phyloP scores from a whole-genome alignment of 1,140 invertebrate genomes.

The Hyles euphorbiae region DNA sequence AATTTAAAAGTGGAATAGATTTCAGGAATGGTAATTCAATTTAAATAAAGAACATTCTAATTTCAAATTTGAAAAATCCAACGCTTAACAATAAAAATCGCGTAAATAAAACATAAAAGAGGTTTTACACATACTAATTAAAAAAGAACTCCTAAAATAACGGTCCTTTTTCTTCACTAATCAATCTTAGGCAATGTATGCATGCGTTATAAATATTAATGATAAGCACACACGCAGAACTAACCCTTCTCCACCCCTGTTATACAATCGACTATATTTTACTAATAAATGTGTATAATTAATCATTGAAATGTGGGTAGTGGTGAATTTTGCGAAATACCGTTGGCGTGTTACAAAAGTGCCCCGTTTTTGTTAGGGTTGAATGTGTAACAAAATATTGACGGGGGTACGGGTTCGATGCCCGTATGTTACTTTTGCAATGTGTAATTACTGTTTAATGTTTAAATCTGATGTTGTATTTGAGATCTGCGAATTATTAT shows the following conservation, averaged over 20 bases:
- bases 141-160: slow-evolving; percentile 1
- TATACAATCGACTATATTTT: slow-evolving; percentile 35
- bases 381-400: too few species aligned
- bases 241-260: slow-evolving; percentile 44
- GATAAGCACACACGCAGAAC: slow-evolving; percentile 32
- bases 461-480: too few species aligned
- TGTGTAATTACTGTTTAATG: too few species aligned
- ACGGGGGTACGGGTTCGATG: too few species aligned
- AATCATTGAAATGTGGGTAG: slow-evolving; percentile 59
- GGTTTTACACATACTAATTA: slow-evolving; percentile 5
- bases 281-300: slow-evolving; percentile 69
- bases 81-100: not conserved
- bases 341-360: too few species aligned
- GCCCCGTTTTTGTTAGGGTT: too few species aligned
- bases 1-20: too few species aligned
- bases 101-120: not conserved
- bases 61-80: too few species aligned
- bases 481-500: too few species aligned
- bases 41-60: too few species aligned
- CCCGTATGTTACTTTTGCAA: too few species aligned
- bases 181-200: slow-evolving; percentile 36
- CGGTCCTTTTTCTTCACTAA: slow-evolving; percentile 12
- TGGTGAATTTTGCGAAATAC: slow-evolving; percentile 7
- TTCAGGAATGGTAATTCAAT: too few species aligned
- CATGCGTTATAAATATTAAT: slow-evolving; percentile 61